Percentiles rank a stretch among this genome's conserved stretches.
These are phyloP conservation scores for Chiloscyllium plagiosum DNA, from an alignment of 2,113 vertebrate species.

Conservation along the genomic window DNA sequence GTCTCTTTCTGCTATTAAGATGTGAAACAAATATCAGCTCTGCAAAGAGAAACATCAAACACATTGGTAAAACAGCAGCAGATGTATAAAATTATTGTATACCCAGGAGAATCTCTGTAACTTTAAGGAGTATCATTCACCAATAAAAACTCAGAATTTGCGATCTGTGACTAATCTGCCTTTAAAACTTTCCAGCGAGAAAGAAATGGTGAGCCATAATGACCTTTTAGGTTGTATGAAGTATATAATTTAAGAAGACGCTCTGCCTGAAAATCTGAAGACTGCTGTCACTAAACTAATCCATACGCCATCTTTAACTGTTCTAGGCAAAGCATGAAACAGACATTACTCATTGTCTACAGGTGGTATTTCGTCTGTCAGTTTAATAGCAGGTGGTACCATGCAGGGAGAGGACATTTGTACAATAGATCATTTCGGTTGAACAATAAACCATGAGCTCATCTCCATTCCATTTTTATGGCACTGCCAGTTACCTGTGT, in stretches of 20 bases:
- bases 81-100: conserved; percentile 49
- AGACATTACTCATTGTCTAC: conserved; percentile 63
- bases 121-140: conserved; percentile 55
- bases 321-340: conserved; percentile 54
- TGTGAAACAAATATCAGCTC: conserved; percentile 36
- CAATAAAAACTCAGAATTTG: conserved; percentile 65
- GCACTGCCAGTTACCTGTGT: conserved; percentile 41
- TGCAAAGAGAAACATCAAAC: conserved; percentile 34
- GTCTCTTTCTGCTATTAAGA: conserved; percentile 30
- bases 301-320: conserved; percentile 65
- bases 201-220: conserved; percentile 64
- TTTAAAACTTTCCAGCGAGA: conserved; percentile 65
- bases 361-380: conserved; percentile 58
- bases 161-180: conserved; percentile 71
- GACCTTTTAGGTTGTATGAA: conserved; percentile 58
- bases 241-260: conserved; percentile 60
- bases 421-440: conserved; percentile 50
- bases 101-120: conserved; percentile 50
- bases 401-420: conserved; percentile 56
- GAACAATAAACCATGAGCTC: conserved; percentile 36
- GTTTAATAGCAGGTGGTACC: conserved; percentile 56
- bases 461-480: conserved; percentile 34
- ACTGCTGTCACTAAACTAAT: conserved; percentile 76
- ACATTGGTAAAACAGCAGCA: conserved; percentile 44
- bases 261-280: conserved; percentile 53